phyloP scores from a whole-genome alignment of 2,888 invertebrate genomes.

The Drosophila recens region DNA sequence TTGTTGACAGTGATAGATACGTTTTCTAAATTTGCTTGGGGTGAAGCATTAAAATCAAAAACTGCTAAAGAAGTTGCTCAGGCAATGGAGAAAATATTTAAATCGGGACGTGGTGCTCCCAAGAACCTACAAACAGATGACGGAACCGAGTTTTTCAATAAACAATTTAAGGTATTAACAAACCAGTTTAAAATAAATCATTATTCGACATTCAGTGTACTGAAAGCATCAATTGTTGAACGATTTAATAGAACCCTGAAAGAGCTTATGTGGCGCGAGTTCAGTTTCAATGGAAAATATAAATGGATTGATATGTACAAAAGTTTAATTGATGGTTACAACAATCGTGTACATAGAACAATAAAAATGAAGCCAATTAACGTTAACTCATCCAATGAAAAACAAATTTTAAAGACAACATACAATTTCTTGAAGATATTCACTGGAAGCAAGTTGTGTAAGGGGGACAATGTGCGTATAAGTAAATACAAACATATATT shows the following conservation, averaged over 20 bases:
- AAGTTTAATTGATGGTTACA: background rate
- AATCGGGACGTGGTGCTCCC: background rate
- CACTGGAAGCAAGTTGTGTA: background rate
- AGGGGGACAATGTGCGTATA: background rate
- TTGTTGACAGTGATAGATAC: background rate
- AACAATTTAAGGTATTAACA: background rate
- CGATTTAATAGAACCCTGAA: background rate
- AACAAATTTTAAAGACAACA: background rate
- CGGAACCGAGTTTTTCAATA: background rate
- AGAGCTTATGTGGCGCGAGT: background rate
- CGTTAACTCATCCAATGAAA: background rate
- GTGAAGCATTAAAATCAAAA: background rate
- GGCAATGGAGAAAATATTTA: background rate
- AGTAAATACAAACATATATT: no score
- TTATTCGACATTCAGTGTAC: no score
- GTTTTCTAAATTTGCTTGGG: background rate
- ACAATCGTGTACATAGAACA: background rate
- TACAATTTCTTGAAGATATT: background rate
- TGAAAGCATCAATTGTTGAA: background rate
- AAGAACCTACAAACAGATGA: background rate
- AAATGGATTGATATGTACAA: slow-evolving; percentile 1
- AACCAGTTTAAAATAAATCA: no score
- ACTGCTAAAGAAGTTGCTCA: background rate
- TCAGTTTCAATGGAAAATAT: background rate
- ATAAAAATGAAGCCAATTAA: background rate